These are phyloP conservation scores for Xenopus laevis DNA, from an alignment of 2,113 vertebrate species.

Conservation along the genomic window DNA sequence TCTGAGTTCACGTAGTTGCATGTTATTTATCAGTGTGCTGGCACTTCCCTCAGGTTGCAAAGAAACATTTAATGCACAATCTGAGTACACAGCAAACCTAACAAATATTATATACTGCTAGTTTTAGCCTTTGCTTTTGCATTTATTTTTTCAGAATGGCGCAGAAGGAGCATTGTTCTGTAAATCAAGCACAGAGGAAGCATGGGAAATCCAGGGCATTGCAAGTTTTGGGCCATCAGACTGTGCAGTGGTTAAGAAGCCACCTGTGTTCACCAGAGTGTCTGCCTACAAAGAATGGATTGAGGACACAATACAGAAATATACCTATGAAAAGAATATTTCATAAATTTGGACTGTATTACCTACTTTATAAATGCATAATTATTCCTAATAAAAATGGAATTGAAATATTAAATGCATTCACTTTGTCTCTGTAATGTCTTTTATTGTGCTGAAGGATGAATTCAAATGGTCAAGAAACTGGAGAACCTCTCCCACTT, in stretches of 20 bases:
- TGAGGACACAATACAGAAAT: constrained; percentile 58
- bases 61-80: too few species aligned
- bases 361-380: background rate
- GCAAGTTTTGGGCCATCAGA: constrained; percentile 60
- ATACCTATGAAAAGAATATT: constrained; percentile 51
- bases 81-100: too few species aligned
- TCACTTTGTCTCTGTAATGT: too few species aligned
- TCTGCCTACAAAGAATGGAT: constrained; percentile 65
- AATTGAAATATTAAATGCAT: too few species aligned
- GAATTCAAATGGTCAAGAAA: too few species aligned
- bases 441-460: too few species aligned
- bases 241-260: constrained; percentile 65
- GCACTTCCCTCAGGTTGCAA: too few species aligned
- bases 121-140: too few species aligned
- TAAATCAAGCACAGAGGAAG: background rate
- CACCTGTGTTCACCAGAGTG: constrained; percentile 65
- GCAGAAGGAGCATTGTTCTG: constrained; percentile 62
- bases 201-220: constrained; percentile 63
- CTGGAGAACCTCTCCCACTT: too few species aligned
- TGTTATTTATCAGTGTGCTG: too few species aligned
- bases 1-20: too few species aligned
- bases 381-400: background rate
- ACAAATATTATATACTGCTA: too few species aligned
- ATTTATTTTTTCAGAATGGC: constrained; percentile 51
- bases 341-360: background rate